Conservation (phyloP, 2,113 vertebrate genomes). For the Ursus arctos region DNA sequence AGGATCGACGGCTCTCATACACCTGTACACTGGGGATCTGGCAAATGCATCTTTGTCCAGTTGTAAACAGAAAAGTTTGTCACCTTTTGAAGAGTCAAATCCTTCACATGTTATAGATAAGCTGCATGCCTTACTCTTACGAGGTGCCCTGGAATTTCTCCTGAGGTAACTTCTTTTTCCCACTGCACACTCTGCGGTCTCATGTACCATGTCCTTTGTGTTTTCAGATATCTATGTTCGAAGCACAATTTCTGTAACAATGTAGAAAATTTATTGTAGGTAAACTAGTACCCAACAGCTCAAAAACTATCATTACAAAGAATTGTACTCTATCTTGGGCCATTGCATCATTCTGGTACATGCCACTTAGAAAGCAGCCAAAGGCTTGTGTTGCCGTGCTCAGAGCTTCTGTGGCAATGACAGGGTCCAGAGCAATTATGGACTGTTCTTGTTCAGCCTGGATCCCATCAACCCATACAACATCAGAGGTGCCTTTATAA, state of each 20-base stretch:
- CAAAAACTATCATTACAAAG: neutral
- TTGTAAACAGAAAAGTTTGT: neutral
- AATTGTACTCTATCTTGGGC: neutral
- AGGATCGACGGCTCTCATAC: neutral
- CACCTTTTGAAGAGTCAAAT: neutral
- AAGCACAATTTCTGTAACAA: constrained; percentile 14
- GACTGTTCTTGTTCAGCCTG: neutral
- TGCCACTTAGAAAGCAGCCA: neutral
- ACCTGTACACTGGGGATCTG: neutral
- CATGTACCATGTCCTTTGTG: neutral
- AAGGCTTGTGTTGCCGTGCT: neutral
- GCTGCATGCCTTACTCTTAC: neutral
- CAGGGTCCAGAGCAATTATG: neutral
- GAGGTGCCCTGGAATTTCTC: neutral
- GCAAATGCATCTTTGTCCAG: neutral
- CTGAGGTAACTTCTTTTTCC: neutral
- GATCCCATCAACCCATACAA: neutral
- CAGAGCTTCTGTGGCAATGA: no score
- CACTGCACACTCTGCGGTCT: neutral
- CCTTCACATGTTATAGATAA: neutral
- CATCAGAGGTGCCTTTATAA: neutral
- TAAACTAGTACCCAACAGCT: neutral
- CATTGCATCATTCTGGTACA: neutral
- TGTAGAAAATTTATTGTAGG: neutral
- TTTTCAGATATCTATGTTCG: constrained; percentile 29